Evolutionary conservation across 2,113 vertebrate species (phyloP), one percentile per base, ranked within the genome.

Genomic region (Alosa alosa): DNA sequence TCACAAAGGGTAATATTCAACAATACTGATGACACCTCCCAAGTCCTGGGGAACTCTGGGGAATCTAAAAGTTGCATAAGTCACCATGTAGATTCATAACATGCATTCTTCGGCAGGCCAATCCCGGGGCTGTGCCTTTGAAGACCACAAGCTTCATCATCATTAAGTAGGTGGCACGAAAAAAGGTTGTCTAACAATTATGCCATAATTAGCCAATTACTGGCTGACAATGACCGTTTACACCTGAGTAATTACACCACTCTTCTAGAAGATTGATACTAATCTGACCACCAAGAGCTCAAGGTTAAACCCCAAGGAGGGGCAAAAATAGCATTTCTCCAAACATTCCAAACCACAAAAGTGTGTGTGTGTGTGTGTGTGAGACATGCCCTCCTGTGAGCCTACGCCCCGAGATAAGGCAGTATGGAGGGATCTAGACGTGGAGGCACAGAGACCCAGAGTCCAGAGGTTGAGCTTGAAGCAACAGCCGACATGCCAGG

Each of bases 201-300:
- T 72, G 72, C 15, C 15, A 78, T 78, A 78, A 78, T 78, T 39
- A 78, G 72, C 11, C 31, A 78, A 78, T 78, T 78, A 78, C 31
- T 39, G 13, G 36, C 36, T 78, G 31, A 78, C 11, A 36, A 39
- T 78, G 5, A 17, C 72, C 11, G 13, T 41, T 39, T 75, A 39
- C 31, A 75, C 8, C 68, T 2, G 64, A 72, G 31, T 39, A 39
- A 78, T 78, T 36, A 78, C 31, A 41, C 31, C 72, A 3, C 72
- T 39, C 20, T 3, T 6, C 55, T 22, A 60, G 18, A 20, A 60
- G 6, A 22, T 22, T 20, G 13, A 15, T 17, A 2, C 13, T 55
- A 17, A 55, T 15, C 15, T 49, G 47, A 10, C 7, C 11, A 13
- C 47, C 13, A 52, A 52, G 50, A 11, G 55, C 55, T 60, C 5